Evolutionary conservation across 2,888 invertebrate genomes (phyloP), one percentile per base, ranked within the genome.

Genomic region (Conus canariensis): DNA sequence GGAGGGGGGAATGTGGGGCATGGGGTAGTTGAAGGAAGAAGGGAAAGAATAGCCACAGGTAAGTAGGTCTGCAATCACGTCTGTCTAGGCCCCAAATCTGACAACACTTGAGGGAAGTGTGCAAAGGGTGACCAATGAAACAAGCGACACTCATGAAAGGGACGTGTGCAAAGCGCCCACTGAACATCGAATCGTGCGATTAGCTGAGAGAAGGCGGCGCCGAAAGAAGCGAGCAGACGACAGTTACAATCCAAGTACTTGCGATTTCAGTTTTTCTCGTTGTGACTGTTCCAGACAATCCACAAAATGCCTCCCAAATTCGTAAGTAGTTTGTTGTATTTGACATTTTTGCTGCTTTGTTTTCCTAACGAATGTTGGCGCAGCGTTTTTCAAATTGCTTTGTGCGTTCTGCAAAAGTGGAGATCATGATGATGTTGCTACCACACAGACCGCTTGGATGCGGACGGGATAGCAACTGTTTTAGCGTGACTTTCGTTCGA

Each of bases 231-330:
- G n/a, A 86, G 86, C 86, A 67, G 86, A 64, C 60, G 64, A 67
- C 45, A 25, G 25, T 25, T 45, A 45, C 6, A 25, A 56, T 16
- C 83, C 16, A 56, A 56, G 64, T 64, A 83, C 56, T 22, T 60
- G n/a, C 2, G 25, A 10, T 64, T 85, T 86, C 8, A 14, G n/a
- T 86, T n/a, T 25, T 67, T 45, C 7, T 10, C 19, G 30, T 30
- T 80, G 80, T 85, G 25, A 85, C 85, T 22, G 12, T 25, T 60
- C 60, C 30, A 25, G 10, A 14, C 14, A 19, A 45, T 0, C 3
- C 70, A 22, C 12, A 9, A 87, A 74, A 87, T 77, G 87, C 74
- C 87, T 87, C 74, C 87, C n/a, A 87, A 87, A 87, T 87, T 87
- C 87, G 87, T 87, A 87, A 87, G 87, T 87, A 74, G n/a, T 60